Evolutionary conservation across 2,113 vertebrate species (phyloP).

Genomic region (Fukomys damarensis): DNA sequence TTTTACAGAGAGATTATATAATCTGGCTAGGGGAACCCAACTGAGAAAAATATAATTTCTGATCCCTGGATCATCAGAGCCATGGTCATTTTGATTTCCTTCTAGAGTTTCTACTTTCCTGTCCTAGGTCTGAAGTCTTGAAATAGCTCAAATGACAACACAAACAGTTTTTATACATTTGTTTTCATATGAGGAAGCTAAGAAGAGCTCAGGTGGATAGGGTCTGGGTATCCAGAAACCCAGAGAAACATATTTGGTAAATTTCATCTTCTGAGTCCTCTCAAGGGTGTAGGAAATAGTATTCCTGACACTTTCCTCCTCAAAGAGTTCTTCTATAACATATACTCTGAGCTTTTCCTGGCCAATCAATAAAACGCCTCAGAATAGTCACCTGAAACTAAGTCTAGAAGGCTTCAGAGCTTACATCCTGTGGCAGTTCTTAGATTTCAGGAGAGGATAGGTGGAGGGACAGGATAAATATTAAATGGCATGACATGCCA

Average conservation of each 20-base stretch:
- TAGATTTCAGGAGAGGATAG: background rate
- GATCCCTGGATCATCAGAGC: background rate
- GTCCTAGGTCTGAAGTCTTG: background rate
- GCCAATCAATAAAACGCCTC: background rate
- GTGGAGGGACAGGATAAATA: background rate
- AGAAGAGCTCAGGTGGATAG: background rate
- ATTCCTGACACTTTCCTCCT: background rate
- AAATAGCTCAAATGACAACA: background rate
- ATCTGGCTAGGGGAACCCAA: background rate
- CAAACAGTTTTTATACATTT: background rate
- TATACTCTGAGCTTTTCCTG: background rate
- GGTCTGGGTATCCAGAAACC: background rate
- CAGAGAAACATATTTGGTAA: background rate
- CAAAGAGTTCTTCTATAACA: background rate
- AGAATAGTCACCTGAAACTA: background rate
- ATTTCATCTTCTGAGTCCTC: background rate
- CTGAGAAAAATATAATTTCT: conserved; percentile 25
- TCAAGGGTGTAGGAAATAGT: background rate
- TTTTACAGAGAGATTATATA: background rate
- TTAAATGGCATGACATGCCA: background rate
- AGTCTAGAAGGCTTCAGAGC: background rate
- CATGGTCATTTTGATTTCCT: background rate
- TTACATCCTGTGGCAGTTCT: background rate
- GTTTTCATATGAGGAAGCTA: background rate
- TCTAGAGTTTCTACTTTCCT: background rate